Percentiles rank a stretch among this genome's conserved stretches.
Conservation (phyloP, 2,888 invertebrate species). For the Leucophora obtusa region DNA sequence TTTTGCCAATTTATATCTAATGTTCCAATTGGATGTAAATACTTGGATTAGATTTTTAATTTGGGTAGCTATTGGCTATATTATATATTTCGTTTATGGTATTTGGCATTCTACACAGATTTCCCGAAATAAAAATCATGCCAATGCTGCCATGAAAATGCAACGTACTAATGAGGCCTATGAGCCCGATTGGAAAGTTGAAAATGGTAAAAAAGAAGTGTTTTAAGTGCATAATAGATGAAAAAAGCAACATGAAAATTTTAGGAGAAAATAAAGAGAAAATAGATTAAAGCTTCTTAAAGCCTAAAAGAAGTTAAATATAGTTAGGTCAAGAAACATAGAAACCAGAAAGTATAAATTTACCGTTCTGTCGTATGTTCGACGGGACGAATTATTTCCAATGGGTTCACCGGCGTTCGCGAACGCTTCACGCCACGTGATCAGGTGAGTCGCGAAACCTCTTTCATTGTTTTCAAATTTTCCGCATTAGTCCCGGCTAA, state of each 20-base stretch:
- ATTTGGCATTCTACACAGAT: constrained; percentile 86
- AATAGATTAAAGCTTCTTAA: no score
- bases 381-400: no score
- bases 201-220: constrained; percentile 67
- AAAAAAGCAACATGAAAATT: neutral
- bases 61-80: constrained; percentile 91
- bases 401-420: no score
- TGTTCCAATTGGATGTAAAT: constrained; percentile 90
- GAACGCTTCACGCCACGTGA: no score
- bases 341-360: no score
- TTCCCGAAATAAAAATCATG: constrained; percentile 73
- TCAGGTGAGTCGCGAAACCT: no score
- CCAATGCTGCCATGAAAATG: constrained; percentile 67
- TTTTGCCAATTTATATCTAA: constrained; percentile 92
- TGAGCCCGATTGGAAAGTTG: constrained; percentile 73
- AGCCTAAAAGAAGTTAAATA: no score
- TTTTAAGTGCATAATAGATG: neutral
- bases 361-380: no score
- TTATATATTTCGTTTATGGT: constrained; percentile 92
- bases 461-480: no score
- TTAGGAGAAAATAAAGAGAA: neutral
- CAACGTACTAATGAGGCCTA: constrained; percentile 72
- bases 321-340: no score
- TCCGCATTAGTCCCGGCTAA: no score
- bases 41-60: constrained; percentile 94